Percentiles rank a stretch among this genome's conserved stretches.
Conservation (phyloP, 2,113 vertebrate genomes). For the Tachycineta bicolor region DNA sequence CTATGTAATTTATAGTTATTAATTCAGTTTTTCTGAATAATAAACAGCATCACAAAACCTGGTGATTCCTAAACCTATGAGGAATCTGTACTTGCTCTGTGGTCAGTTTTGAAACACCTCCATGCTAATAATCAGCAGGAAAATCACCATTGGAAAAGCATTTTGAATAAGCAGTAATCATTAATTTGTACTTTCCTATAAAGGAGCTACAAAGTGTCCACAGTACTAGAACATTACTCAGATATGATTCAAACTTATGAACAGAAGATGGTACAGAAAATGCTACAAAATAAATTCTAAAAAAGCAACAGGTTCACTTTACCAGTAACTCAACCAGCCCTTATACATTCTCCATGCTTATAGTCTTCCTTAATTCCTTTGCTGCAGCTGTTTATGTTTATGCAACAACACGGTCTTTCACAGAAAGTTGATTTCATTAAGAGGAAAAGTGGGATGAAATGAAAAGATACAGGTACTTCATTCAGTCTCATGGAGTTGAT, state of each 20-base stretch:
- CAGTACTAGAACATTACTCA: not conserved
- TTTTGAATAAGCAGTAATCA: not conserved
- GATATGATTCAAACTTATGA: not conserved
- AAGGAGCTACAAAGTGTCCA: not conserved
- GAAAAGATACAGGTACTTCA: not conserved
- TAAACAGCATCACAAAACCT: not conserved
- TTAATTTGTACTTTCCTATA: not conserved
- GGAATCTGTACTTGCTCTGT: not conserved
- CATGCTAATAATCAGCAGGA: not conserved
- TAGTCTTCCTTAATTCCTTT: not conserved
- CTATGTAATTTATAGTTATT: not conserved
- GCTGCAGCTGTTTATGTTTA: not conserved
- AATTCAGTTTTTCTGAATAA: not conserved
- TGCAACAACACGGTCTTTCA: not conserved
- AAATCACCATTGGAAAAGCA: not conserved
- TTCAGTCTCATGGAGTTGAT: constrained; percentile 6
- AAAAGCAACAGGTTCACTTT: not conserved
- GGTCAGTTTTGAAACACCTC: not conserved
- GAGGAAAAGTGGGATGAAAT: not conserved
- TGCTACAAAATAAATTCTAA: not conserved
- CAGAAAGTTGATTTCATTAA: not conserved
- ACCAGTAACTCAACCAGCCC: not conserved
- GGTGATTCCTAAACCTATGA: not conserved
- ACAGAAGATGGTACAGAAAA: not conserved
- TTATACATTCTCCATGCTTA: not conserved